phyloP scores from a whole-genome alignment of 2,113 vertebrate genomes.

The Lates calcarifer region DNA sequence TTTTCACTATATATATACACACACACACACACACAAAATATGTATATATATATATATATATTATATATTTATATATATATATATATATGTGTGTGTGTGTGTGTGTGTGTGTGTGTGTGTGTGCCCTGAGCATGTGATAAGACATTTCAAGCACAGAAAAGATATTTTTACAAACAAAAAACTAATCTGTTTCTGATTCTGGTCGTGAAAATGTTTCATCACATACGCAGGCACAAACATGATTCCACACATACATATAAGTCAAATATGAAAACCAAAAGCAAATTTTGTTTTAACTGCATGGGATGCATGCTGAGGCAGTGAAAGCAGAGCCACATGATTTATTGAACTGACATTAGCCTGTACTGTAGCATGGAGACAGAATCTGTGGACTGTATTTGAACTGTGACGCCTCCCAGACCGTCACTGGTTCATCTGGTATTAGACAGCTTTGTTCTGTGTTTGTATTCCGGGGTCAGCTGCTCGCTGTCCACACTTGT shows the following conservation, averaged over 20 bases:
- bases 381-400: constrained; percentile 45
- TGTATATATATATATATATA: too few relatives aligned
- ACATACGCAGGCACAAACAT: constrained; percentile 11
- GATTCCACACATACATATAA: constrained; percentile 1
- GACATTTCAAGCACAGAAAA: background rate
- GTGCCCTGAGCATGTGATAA: background rate
- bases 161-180: background rate
- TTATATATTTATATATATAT: background rate
- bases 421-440: constrained; percentile 3
- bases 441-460: constrained; percentile 14
- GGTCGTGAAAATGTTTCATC: constrained; percentile 19
- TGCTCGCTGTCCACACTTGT: constrained; percentile 30
- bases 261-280: background rate
- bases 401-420: constrained; percentile 42
- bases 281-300: background rate
- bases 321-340: constrained; percentile 36
- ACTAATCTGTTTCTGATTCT: too few relatives aligned
- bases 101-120: background rate
- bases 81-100: too few relatives aligned
- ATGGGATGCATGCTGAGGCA: constrained; percentile 19
- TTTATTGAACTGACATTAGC: constrained; percentile 37
- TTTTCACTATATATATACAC: background rate
- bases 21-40: too few relatives aligned
- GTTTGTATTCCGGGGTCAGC: constrained; percentile 50
- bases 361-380: constrained; percentile 13